Evolutionary conservation across 2,797 vertebrate species (phyloP), one percentile per base, ranked within the genome.

Genomic region (Menidia menidia): DNA sequence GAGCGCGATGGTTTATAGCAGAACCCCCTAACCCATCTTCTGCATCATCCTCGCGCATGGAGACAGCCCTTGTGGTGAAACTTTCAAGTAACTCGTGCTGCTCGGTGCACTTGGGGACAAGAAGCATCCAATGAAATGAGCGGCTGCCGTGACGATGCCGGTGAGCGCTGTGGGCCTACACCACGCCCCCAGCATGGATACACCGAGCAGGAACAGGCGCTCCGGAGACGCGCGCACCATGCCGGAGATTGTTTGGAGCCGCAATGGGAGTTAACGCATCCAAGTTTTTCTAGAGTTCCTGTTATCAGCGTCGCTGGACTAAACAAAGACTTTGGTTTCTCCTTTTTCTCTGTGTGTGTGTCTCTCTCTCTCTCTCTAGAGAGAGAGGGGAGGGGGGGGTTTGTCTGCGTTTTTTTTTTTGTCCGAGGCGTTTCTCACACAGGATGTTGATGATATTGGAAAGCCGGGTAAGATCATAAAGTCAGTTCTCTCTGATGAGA

Each of bases 141-240:
- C 83, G 67, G 72, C 73, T 52, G 4, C 71, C 64, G 87, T 96
- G 95, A 95, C 95, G 96, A 91, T 90, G 92, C 89, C 66, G 67
- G 92, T 90, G 93, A 93, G 94, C 94, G 94, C 95, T 93, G 84
- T 83, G 86, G 92, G 83, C 77, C 83, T 91, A 88, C 96, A 93
- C 96, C 96, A 93, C 96, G 93, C 96, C 96, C 95, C 95, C 96
- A 91, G 93, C 92, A 85, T 93, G 94, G 94, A 92, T 93, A 93
- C 92, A 88, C 88, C 81, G 91, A 80, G 93, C 94, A 89, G 77
- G 92, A 92, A 87, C 93, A 88, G 91, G 88, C 86, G 88, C 90
- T 86, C 83, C 4, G 86, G 86, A 94, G 90, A 91, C 95, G 86
- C 94, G 89, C 94, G 94, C 94, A 70, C 88, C 79, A 80, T 93